Base-by-base conservation (phyloP, 2,113 vertebrate species). In the Corythornis madagascariensis region DNA sequence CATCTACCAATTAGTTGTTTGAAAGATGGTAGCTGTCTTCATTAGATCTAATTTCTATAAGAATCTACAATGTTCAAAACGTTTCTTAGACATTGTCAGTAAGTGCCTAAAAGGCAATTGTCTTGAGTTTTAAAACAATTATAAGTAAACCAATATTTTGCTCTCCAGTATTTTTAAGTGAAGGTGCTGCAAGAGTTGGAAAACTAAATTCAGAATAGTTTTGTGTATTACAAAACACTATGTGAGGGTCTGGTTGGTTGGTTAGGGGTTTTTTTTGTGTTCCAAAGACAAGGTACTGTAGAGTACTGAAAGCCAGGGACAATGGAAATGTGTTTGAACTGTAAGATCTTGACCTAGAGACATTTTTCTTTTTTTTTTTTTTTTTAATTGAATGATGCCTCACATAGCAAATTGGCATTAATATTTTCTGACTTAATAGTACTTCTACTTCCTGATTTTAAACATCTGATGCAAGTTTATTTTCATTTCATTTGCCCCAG, bases 341-440 rank as follows among this genome's bases (percentile, higher is more conserved):
- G 31, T 18, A 75, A 83, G 89, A 61, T 60, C 3, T 61, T 15
- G 8, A 42, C 59, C 11, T 50, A 16, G 10, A 47, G 9, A 10
- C 3, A 13, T 48, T 40, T 31, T 45, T 60, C 13, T 25, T 40
- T 38, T 21, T 9, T 38, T 64, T 64, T 33, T 12, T 57, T 26
- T 45, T 73, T 57, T 38, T 35, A 55, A 4, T 52, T 60, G 33
- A 82, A 71, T 67, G 40, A 92, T 61, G 53, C 50, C 31, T 95
- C 77, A 57, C 16, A 47, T 48, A 40, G 10, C 47, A 95, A 96
- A 74, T 69, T 84, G 4, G 25, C 16, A 84, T 86, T 94, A 89
- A 95, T 89, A 72, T 89, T 93, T 92, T 94, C 59, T 94, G 92
- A 89, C 81, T 84, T 90, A 35, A 63, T 25, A 61, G 70, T 86